Evolutionary conservation across 2,797 vertebrate species (phyloP).

Genomic region (Gallinago stenura): DNA sequence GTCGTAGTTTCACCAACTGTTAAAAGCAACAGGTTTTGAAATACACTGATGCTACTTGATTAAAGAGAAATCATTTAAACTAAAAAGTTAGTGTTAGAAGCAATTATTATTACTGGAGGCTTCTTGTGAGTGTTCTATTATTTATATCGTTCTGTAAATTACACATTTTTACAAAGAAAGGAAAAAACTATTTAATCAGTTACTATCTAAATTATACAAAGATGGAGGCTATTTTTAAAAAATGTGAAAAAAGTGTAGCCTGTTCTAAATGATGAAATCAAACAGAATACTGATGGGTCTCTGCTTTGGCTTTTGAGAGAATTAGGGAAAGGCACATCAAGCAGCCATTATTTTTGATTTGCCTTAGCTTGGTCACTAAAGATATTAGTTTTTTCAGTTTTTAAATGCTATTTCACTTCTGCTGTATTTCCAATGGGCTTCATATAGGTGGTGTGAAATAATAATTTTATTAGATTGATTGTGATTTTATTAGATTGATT

Average conservation of each 20-base stretch:
- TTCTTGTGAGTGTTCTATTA: background rate
- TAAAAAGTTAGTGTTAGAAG: background rate
- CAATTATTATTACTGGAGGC: background rate
- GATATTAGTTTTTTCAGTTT: background rate
- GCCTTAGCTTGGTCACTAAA: background rate
- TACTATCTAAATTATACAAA: background rate
- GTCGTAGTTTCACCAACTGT: background rate
- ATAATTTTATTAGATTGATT: background rate
- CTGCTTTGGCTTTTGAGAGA: background rate
- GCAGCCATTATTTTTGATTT: background rate
- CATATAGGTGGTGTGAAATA: background rate
- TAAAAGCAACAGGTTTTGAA: background rate
- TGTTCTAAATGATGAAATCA: background rate
- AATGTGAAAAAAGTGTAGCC: fast-evolving
- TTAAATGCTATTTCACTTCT: background rate
- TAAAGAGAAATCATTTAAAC: background rate
- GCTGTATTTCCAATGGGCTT: background rate
- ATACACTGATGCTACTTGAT: background rate
- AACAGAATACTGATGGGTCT: background rate
- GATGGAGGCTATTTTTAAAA: background rate
- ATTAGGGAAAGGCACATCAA: background rate
- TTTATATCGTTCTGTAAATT: background rate
- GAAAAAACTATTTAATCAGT: background rate
- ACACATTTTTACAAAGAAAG: background rate
- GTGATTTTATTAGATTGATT: too few species aligned